phyloP scores from a whole-genome alignment of 2,797 vertebrate species.

The Gymnoscopelus microlampas region DNA sequence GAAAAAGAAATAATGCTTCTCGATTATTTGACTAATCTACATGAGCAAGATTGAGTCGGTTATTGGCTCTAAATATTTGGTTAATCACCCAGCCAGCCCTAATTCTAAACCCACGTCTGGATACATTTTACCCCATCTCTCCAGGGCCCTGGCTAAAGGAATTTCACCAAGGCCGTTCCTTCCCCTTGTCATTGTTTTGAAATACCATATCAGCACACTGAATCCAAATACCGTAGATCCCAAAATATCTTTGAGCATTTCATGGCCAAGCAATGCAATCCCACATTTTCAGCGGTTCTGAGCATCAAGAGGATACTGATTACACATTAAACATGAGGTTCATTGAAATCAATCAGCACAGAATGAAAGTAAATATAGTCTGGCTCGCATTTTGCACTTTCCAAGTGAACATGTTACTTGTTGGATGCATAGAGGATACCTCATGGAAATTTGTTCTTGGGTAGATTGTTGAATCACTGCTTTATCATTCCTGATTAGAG shows the following conservation, averaged over 20 bases:
- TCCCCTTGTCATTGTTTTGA: neutral
- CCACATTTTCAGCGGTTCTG: neutral
- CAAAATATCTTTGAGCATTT: neutral
- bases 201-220: neutral
- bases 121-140: constrained; percentile 19
- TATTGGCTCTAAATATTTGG: too few relatives aligned
- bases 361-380: neutral
- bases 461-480: neutral
- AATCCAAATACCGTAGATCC: neutral
- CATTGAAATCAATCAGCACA: neutral
- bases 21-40: too few relatives aligned
- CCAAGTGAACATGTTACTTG: constrained; percentile 2
- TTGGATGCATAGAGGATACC: neutral
- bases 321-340: neutral
- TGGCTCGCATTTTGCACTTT: neutral
- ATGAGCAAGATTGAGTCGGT: too few relatives aligned
- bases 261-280: neutral
- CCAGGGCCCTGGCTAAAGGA: neutral
- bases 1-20: too few relatives aligned
- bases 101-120: constrained; percentile 10
- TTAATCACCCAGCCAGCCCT: too few relatives aligned
- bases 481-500: constrained; percentile 32
- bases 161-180: constrained; percentile 3
- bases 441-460: neutral
- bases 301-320: neutral